phyloP scores from a whole-genome alignment of 2,888 invertebrate genomes.

The Nebria salina region DNA sequence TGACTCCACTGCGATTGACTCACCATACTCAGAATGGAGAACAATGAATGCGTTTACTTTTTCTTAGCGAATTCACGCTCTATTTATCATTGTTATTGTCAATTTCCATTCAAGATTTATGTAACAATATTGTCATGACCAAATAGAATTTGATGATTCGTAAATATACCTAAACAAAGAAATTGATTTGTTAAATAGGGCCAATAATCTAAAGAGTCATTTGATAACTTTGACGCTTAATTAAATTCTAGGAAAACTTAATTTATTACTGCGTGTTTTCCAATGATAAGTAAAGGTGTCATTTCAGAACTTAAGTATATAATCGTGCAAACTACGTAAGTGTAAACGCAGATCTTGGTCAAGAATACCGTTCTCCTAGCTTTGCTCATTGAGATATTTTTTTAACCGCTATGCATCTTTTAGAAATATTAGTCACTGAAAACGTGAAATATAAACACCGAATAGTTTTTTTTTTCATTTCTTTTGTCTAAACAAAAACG shows the following conservation, averaged over 20 bases:
- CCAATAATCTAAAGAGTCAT: too few relatives aligned
- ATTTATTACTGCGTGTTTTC: too few relatives aligned
- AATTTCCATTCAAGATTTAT: not conserved
- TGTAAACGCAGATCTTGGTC: not conserved
- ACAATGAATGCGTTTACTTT: not conserved
- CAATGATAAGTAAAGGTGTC: not conserved
- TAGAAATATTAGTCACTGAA: too few relatives aligned
- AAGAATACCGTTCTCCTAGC: not conserved
- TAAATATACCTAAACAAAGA: too few relatives aligned
- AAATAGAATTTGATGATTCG: too few relatives aligned
- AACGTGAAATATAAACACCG: not conserved
- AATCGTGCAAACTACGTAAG: too few relatives aligned
- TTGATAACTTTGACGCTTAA: too few relatives aligned
- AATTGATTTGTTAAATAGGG: too few relatives aligned
- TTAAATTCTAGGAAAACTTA: too few relatives aligned
- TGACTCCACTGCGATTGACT: not conserved
- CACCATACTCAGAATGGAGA: not conserved
- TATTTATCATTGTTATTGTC: not conserved
- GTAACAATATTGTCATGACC: not conserved
- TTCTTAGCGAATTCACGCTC: not conserved
- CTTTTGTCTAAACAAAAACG: not conserved
- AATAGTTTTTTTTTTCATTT: not conserved
- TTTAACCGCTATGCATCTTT: not conserved
- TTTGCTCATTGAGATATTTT: not conserved
- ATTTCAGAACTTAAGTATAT: not conserved